Conservation (phyloP, 2,797 vertebrate genomes). For the Myioborus melanocephalus region DNA sequence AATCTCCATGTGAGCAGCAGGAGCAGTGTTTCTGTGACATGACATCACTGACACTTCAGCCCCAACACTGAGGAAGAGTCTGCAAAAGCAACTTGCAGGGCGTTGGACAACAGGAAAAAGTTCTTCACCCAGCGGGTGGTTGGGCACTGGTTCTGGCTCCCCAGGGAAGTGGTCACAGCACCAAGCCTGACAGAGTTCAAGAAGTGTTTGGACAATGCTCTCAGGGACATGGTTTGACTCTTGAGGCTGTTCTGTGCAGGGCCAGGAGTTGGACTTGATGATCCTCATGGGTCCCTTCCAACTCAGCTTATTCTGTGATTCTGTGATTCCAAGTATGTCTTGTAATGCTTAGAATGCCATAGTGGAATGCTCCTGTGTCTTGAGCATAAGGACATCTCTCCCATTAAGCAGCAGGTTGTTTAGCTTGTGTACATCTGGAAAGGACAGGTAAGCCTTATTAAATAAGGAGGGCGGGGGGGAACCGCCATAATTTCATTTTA, state of each 20-base stretch:
- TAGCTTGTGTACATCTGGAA: not conserved
- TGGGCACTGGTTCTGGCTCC: not conserved
- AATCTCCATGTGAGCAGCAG: not conserved
- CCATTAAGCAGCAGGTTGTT: not conserved
- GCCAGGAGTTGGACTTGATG: not conserved
- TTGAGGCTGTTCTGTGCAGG: not conserved
- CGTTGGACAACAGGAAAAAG: not conserved
- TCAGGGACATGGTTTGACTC: not conserved
- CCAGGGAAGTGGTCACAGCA: not conserved
- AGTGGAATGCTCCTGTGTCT: not conserved
- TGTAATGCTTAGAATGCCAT: not conserved
- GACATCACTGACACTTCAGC: not conserved
- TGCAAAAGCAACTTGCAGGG: not conserved
- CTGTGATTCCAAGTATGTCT: not conserved
- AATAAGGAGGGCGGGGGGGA: accelerated
- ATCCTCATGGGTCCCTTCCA: not conserved
- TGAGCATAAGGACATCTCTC: not conserved
- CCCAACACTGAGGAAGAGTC: not conserved
- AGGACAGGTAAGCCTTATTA: not conserved
- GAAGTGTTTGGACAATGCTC: not conserved
- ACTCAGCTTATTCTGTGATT: not conserved
- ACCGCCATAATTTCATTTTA: not conserved
- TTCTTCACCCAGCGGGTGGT: accelerated
- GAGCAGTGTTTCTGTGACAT: not conserved
- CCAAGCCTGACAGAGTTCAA: not conserved